A percentile compares a stretch with the other conserved stretches of the same genome.
Conservation (phyloP, 1,140 invertebrate genomes). For the Drosophila parvula region DNA sequence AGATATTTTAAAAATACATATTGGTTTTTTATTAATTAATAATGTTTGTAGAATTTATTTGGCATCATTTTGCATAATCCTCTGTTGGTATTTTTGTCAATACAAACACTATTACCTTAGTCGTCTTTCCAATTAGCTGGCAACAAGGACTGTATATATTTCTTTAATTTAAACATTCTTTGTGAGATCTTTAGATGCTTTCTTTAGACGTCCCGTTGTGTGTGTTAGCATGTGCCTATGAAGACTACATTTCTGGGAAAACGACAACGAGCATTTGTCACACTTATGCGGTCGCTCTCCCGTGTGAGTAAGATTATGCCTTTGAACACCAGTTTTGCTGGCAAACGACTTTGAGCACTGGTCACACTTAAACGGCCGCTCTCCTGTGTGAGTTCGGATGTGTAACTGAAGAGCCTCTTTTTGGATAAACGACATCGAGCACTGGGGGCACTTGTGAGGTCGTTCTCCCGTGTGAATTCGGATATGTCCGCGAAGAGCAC, state of each 20-base stretch:
- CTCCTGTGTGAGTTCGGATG: not conserved
- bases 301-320: not conserved
- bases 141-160: too few species aligned
- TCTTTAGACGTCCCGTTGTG: not conserved
- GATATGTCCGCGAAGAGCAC: accelerated
- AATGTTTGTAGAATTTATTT: too few species aligned
- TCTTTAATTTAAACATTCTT: too few species aligned
- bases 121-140: too few species aligned
- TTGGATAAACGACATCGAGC: not conserved
- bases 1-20: too few species aligned
- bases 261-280: not conserved
- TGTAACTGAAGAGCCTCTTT: not conserved
- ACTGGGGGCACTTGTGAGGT: not conserved
- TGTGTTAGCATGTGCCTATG: not conserved
- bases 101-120: too few species aligned
- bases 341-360: not conserved
- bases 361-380: not conserved
- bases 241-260: not conserved
- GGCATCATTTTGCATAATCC: too few species aligned
- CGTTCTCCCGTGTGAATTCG: not conserved
- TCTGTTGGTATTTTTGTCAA: too few species aligned
- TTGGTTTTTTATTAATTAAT: too few species aligned
- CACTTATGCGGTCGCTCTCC: not conserved
- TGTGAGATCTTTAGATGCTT: not conserved
- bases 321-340: not conserved